These are phyloP conservation scores for Furnarius figulus DNA, from an alignment of 2,113 vertebrate species.

Conservation along the genomic window DNA sequence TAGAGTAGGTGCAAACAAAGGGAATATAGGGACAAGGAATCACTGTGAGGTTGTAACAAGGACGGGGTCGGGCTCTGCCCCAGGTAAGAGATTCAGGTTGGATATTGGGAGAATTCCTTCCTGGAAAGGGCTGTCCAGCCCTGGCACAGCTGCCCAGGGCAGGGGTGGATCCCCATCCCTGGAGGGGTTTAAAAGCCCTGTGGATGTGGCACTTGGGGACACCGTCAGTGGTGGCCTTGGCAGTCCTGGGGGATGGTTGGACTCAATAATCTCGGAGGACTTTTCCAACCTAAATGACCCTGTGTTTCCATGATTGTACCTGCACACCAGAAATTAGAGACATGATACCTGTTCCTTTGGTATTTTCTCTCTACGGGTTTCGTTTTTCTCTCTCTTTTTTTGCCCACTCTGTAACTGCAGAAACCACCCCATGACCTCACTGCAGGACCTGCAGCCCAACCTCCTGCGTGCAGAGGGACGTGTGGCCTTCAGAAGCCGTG, in stretches of 20 bases:
- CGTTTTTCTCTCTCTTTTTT: background rate
- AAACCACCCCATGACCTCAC: background rate
- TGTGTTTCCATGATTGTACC: too few relatives aligned
- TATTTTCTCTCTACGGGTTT: background rate
- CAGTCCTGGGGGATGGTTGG: background rate
- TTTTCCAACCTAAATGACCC: background rate
- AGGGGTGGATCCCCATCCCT: background rate
- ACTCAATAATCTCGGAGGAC: rapidly evolving
- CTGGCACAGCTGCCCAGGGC: background rate
- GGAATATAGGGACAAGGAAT: background rate
- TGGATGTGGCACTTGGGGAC: background rate
- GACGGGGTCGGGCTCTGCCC: background rate
- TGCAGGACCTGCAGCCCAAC: background rate
- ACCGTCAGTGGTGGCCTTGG: rapidly evolving
- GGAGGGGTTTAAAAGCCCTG: background rate
- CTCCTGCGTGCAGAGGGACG: background rate
- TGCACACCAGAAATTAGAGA: too few relatives aligned
- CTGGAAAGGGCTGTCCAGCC: background rate
- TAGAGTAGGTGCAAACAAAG: background rate
- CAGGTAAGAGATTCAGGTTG: rapidly evolving
- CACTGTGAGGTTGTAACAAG: background rate
- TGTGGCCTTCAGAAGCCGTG: background rate
- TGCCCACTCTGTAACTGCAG: rapidly evolving
- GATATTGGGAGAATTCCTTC: background rate
- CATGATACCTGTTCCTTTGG: too few relatives aligned